Conservation (phyloP, 92 coral and sea anemone species). For the Palythoa grandiflora region DNA sequence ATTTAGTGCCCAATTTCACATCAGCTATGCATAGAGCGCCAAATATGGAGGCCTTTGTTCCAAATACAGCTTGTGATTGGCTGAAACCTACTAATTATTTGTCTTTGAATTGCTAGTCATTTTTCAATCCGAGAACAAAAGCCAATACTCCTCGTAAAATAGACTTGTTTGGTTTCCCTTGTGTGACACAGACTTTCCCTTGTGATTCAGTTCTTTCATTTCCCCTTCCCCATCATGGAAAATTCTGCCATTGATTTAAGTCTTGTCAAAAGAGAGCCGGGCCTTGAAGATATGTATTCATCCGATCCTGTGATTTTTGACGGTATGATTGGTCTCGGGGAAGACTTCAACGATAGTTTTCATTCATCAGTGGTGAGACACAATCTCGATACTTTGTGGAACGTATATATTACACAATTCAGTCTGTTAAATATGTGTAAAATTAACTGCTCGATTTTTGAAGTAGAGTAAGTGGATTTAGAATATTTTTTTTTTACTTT, state of each 20-base stretch:
- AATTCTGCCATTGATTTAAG: constrained; percentile 83
- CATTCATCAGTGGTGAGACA: constrained; percentile 66
- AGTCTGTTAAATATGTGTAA: constrained; percentile 23
- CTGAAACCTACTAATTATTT: constrained; percentile 51
- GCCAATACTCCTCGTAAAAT: constrained; percentile 54
- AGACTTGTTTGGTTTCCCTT: constrained; percentile 40
- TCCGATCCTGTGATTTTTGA: constrained; percentile 83
- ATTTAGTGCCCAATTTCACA: constrained; percentile 62
- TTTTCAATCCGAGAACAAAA: constrained; percentile 74
- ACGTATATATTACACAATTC: background rate
- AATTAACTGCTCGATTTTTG: constrained; percentile 14
- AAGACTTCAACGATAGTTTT: constrained; percentile 85
- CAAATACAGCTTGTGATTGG: constrained; percentile 71
- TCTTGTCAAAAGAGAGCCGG: constrained; percentile 89
- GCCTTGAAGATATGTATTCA: constrained; percentile 79
- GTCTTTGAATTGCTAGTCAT: constrained; percentile 51
- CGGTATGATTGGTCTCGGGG: constrained; percentile 78
- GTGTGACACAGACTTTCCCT: constrained; percentile 35
- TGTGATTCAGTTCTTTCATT: constrained; percentile 5
- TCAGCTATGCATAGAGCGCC: constrained; percentile 61
- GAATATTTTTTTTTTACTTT: background rate
- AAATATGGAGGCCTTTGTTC: constrained; percentile 62
- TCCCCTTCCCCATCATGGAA: constrained; percentile 69
- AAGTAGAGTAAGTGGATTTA: background rate
- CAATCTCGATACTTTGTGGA: background rate